Percentiles rank a stretch among this genome's conserved stretches.
These are phyloP conservation scores for Fundulus diaphanus DNA, from an alignment of 2,797 vertebrate genomes.

Conservation along the genomic window DNA sequence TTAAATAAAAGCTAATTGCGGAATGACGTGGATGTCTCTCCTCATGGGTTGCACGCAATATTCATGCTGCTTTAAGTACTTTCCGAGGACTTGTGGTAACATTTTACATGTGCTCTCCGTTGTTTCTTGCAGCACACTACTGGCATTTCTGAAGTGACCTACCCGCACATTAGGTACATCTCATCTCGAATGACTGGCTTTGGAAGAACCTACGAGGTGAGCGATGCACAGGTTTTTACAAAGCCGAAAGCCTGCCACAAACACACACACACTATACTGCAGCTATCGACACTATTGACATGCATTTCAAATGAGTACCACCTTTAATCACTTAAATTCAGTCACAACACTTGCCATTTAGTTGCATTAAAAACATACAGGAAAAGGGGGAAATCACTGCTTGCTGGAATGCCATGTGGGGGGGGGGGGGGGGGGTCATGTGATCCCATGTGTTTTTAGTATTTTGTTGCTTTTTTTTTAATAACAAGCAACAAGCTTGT, in stretches of 20 bases:
- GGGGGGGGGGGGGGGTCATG: too few species aligned
- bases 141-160: conserved; percentile 88
- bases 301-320: neutral
- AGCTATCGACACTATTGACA: neutral
- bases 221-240: neutral
- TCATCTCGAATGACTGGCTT: conserved; percentile 98
- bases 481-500: too few species aligned
- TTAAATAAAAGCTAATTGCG: neutral
- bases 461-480: too few species aligned
- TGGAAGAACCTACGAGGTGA: conserved; percentile 95
- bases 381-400: neutral
- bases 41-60: neutral
- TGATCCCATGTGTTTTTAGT: neutral
- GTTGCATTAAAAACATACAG: neutral
- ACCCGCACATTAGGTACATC: conserved; percentile 99
- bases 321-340: too few species aligned
- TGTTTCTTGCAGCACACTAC: conserved; percentile 78
- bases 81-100: conserved; percentile 6
- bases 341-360: neutral
- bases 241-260: neutral
- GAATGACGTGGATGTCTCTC: neutral
- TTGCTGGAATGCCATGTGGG: neutral
- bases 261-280: neutral
- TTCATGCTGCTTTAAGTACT: conserved; percentile 1
- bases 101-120: conserved; percentile 17